Evolutionary conservation across 92 coral and sea anemone genomes (phyloP), one percentile per base, ranked within the genome.

Genomic region (Epizoanthus stellaris): DNA sequence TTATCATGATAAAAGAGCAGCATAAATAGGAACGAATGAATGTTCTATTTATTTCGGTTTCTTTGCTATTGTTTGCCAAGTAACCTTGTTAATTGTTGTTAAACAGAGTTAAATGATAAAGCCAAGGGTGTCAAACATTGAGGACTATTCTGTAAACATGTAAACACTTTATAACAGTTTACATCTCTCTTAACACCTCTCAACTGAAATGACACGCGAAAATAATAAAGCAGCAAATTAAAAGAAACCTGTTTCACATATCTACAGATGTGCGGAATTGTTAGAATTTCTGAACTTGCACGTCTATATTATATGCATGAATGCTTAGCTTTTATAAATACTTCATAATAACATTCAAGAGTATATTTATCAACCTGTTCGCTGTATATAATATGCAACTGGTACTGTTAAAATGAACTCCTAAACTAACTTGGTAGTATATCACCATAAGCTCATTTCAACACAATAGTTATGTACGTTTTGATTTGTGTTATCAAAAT

Each of bases 71-170:
- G 83, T 62, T 62, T 79, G 63, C 21, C 56, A 45, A 79, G 83
- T 79, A 79, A 63, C 83, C 59, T 77, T 21, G 71, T 79, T 79
- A 79, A 63, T 79, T 79, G 83, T 64, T 64, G 58, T 20, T 79
- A 79, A 79, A 79, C 83, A 59, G 72, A 79, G 25, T 40, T 42
- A 21, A 61, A 39, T 79, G 70, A 79, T 79, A 79, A 79, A 42
- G 67, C 61, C 59, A 42, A 79, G 57, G 70, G 73, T 79, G 83
- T 64, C 60, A 5, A 59, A 79, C 20, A 79, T 63, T 63, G 59
- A 79, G 57, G 4, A 59, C 83, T n/a, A 79, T 79, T 79, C 60
- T 79, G 71, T 79, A 79, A 79, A 79, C 83, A 79, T 70, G 64
- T 79, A 79, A 79, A 79, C 83, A 79, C 83, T 79, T 79, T 79